Conservation (phyloP, 2,113 vertebrate genomes). For the Cryptomyrus ogoouensis region DNA sequence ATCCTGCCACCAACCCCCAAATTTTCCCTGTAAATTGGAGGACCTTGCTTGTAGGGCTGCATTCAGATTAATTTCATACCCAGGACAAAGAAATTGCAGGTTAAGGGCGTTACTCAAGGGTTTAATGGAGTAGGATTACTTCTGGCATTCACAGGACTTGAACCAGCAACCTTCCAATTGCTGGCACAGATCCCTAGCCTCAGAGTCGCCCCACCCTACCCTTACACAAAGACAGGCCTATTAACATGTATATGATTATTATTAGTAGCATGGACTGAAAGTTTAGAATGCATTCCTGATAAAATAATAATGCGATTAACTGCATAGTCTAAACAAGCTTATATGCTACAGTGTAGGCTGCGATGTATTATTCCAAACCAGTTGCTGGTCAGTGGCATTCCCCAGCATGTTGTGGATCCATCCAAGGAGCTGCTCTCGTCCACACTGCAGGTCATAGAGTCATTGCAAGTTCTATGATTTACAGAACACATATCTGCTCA, state of each 20-base stretch:
- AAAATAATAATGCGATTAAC: background rate
- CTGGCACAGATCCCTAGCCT: too few relatives aligned
- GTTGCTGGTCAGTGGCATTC: conserved; percentile 34
- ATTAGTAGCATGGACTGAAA: background rate
- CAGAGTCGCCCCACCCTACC: too few relatives aligned
- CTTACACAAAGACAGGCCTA: background rate
- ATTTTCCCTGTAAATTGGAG: too few relatives aligned
- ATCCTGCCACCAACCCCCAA: too few relatives aligned
- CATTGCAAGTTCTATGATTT: background rate
- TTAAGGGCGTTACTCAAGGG: too few relatives aligned
- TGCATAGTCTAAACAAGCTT: background rate
- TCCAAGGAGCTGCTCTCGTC: conserved; percentile 46
- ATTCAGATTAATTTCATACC: too few relatives aligned
- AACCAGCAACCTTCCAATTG: too few relatives aligned
- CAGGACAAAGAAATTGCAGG: too few relatives aligned
- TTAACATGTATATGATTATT: background rate
- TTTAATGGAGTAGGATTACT: too few relatives aligned
- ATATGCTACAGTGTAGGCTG: background rate
- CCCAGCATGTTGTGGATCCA: conserved; percentile 49
- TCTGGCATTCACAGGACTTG: too few relatives aligned
- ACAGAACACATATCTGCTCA: background rate
- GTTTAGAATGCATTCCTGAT: background rate
- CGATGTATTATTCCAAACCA: background rate
- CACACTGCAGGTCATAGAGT: conserved; percentile 59
- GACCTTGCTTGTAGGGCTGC: too few relatives aligned